phyloP scores from a whole-genome alignment of 2,888 invertebrate genomes.

The Eumerus sabulonum region DNA sequence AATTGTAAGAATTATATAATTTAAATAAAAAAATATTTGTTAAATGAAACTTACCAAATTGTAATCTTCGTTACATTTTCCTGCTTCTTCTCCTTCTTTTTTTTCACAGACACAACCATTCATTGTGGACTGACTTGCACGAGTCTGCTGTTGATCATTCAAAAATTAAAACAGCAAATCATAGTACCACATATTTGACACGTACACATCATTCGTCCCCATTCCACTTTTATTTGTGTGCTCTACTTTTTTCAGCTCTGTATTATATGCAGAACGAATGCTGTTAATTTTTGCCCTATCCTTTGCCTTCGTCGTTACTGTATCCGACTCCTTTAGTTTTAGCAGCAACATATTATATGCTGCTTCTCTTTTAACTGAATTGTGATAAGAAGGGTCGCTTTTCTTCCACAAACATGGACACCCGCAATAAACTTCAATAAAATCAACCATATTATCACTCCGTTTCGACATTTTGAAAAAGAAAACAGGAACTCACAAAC shows the following conservation, averaged over 20 bases:
- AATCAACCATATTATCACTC: background rate
- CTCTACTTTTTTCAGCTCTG: conserved; percentile 15
- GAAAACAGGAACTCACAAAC: no score
- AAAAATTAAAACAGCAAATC: conserved; percentile 17
- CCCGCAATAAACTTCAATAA: conserved; percentile 7
- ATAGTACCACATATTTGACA: conserved; percentile 4
- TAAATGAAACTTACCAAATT: conserved; percentile 6
- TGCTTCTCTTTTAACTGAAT: conserved; percentile 20
- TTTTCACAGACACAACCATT: background rate
- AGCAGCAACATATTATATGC: conserved; percentile 22
- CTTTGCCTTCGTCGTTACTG: conserved; percentile 9
- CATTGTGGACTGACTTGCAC: conserved; percentile 9
- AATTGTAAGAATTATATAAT: conserved; percentile 26
- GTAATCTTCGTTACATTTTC: background rate
- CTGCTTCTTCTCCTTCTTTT: no score
- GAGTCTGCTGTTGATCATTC: conserved; percentile 3
- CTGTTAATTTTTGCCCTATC: conserved; percentile 26
- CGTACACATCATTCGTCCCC: conserved; percentile 11
- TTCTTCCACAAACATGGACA: conserved; percentile 15
- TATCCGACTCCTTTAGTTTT: conserved; percentile 16
- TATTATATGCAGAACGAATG: conserved; percentile 27
- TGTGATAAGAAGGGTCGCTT: conserved; percentile 10
- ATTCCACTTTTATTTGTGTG: conserved; percentile 12
- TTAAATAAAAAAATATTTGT: conserved; percentile 20
- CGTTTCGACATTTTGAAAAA: no score